Evolutionary conservation across 2,797 vertebrate species (phyloP).

Genomic region (Amazona finschi): DNA sequence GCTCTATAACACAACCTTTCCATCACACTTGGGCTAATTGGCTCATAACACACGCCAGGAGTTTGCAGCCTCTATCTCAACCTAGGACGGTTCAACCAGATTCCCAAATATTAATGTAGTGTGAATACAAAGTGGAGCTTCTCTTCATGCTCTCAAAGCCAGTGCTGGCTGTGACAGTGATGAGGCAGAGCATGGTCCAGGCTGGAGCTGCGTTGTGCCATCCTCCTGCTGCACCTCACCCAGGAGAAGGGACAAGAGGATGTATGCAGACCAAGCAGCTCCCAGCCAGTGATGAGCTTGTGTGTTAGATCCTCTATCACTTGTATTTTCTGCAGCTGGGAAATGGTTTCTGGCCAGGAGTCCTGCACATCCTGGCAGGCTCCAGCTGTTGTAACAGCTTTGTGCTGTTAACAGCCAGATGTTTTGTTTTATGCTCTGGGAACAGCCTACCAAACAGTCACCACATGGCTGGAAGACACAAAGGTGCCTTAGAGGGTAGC

Average conservation of each 20-base stretch:
- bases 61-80: background rate
- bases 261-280: background rate
- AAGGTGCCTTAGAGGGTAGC: background rate
- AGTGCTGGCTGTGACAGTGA: accelerated
- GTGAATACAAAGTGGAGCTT: background rate
- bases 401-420: slow-evolving; percentile 38
- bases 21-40: accelerated
- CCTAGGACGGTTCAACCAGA: background rate
- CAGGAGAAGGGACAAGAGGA: accelerated
- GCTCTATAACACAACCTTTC: background rate
- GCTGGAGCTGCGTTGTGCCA: accelerated
- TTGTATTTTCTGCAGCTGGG: slow-evolving; percentile 7
- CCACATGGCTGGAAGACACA: background rate
- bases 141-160: background rate
- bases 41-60: background rate
- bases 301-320: background rate
- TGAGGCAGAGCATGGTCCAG: accelerated
- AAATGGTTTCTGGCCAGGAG: background rate
- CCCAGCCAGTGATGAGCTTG: background rate
- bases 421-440: slow-evolving; percentile 26
- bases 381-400: slow-evolving; percentile 45
- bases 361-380: background rate
- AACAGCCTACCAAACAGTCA: background rate
- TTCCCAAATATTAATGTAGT: background rate
- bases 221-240: background rate